phyloP scores from a whole-genome alignment of 2,888 invertebrate genomes.

The Listrodromus nycthemerus region DNA sequence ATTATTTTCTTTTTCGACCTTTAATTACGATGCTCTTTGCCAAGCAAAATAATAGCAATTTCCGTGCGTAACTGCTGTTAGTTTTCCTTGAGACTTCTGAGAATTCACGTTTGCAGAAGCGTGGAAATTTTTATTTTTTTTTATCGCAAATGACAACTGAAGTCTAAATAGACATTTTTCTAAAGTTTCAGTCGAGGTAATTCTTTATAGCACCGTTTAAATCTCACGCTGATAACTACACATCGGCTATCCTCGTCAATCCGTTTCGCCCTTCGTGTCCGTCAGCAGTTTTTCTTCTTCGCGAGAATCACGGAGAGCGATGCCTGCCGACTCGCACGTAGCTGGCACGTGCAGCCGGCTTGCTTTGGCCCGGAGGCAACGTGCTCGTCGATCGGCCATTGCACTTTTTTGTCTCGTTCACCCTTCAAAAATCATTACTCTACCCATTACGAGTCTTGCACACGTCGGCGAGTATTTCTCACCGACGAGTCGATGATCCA shows the following conservation, averaged over 20 bases:
- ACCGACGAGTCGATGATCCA: not conserved
- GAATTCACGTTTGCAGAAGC: no score
- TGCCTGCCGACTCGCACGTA: slow-evolving; percentile 13
- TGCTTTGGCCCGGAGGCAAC: not conserved
- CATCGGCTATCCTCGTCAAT: not conserved
- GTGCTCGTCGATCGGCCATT: not conserved
- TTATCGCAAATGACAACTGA: no score
- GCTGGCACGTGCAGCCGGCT: not conserved
- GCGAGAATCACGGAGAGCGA: not conserved
- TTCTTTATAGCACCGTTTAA: not conserved
- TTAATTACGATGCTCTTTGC: no score
- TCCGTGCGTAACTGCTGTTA: no score
- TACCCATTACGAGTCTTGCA: not conserved
- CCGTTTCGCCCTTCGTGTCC: slow-evolving; percentile 8
- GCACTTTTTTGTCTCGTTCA: not conserved
- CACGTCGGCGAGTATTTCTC: not conserved
- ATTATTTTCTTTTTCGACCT: no score
- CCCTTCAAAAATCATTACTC: not conserved
- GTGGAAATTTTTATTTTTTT: not conserved
- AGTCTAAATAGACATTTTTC: not conserved
- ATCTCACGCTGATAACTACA: not conserved
- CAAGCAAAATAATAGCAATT: no score
- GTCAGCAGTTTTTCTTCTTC: not conserved
- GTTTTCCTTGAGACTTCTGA: no score
- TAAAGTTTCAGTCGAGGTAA: not conserved